Base-by-base conservation (phyloP, 2,888 invertebrate genomes). In the Conops quadrifasciatus region DNA sequence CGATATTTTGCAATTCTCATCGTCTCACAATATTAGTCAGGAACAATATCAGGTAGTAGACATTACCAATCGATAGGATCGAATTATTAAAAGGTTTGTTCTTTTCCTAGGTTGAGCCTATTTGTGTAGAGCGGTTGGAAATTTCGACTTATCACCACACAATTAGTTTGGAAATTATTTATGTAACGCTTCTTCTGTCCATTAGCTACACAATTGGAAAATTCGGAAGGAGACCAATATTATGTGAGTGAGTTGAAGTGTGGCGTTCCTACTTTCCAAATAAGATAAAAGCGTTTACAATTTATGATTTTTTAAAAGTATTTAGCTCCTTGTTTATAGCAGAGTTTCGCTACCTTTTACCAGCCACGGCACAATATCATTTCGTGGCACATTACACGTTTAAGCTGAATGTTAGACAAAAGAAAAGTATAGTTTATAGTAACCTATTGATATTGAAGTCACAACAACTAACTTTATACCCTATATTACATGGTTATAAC, bases 121-220 rank as follows among this genome's bases (percentile, higher is more conserved):
- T 36, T 16, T 80, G 79, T 51, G 73, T 66, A 11, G 78, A 77
- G 51, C 75, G 74, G 26, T 73, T 83, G 4, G 82, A 82, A 72
- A 72, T 82, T 5, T 75, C 79, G 9, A 80, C 83, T 7, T 82
- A 78, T 67, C 74, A 78, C 36, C 80, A 81, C 72, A 78, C 81
- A 1, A 69, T 81, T 16, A 67, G 77, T 1, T 74, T 82, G 63
- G 83, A 83, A 77, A 7, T 80, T 0, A 77, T 82, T 30, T 83
- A 79, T 71, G 77, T 80, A 0, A 15, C 63, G 0, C 75, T 78
- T 7, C 75, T 80, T 51, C 65, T 78, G 60, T 59, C 75, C 5
- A 77, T 80, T 26, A 80, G 78, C 47, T 76, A 77, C 36, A 74
- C 79, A 16, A 79, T 78, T 67, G 76, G 77, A 65, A 73, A 73